phyloP scores from a whole-genome alignment of 2,113 vertebrate species.

The Zosterops hypoxanthus region DNA sequence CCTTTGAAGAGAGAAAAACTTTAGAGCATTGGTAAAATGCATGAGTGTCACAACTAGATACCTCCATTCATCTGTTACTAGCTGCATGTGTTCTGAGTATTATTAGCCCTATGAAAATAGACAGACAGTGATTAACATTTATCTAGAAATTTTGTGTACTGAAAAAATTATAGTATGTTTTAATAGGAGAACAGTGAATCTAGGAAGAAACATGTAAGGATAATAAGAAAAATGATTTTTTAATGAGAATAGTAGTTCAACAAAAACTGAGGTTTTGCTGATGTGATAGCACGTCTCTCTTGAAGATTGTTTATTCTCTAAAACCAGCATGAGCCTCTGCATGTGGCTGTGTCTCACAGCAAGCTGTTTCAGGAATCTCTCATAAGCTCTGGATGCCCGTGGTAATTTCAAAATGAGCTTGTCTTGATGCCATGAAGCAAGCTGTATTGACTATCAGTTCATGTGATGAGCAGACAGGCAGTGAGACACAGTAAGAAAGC shows the following conservation, averaged over 20 bases:
- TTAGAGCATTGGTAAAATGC: background rate
- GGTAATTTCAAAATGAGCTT: conserved; percentile 59
- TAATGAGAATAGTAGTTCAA: conserved; percentile 43
- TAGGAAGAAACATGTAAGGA: background rate
- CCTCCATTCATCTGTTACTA: background rate
- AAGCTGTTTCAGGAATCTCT: conserved; percentile 52
- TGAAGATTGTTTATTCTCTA: conserved; percentile 57
- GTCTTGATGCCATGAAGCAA: conserved; percentile 39
- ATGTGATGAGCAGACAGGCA: background rate
- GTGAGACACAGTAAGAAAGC: background rate
- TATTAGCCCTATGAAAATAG: background rate
- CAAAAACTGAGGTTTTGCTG: conserved; percentile 43
- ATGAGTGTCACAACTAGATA: background rate
- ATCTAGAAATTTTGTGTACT: background rate
- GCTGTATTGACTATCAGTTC: conserved; percentile 29
- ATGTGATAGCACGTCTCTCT: conserved; percentile 19
- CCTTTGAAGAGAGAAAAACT: background rate
- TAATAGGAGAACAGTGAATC: background rate
- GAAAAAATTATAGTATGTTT: background rate
- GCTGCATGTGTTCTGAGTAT: background rate
- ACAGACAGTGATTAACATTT: background rate
- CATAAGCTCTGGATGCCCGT: conserved; percentile 25
- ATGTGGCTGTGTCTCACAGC: conserved; percentile 57
- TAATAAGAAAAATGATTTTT: conserved; percentile 25
- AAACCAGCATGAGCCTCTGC: conserved; percentile 61